A percentile compares a stretch with the other conserved stretches of the same genome.
Evolutionary conservation across 2,888 invertebrate species (phyloP).

Genomic region (Crioceris asparagi): DNA sequence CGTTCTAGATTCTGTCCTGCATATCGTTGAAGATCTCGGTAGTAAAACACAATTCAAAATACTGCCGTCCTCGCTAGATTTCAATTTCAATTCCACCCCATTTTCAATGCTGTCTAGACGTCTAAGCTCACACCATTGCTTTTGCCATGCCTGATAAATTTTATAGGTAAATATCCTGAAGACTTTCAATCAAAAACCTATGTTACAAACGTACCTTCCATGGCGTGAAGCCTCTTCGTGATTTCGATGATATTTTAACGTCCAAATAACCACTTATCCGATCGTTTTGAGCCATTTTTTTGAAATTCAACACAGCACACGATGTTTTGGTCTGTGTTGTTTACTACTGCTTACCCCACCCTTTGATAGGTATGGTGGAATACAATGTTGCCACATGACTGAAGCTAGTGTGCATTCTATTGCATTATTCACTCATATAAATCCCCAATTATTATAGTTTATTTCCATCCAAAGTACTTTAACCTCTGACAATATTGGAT

Average conservation of each 20-base stretch:
- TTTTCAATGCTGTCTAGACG: constrained; percentile 45
- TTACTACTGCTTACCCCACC: too few relatives aligned
- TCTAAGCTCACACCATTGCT: constrained; percentile 53
- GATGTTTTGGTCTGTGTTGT: too few relatives aligned
- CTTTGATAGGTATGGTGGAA: too few relatives aligned
- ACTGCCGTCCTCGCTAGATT: constrained; percentile 38
- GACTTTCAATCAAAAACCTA: neutral
- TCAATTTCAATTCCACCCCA: constrained; percentile 45
- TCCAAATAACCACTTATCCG: constrained; percentile 50
- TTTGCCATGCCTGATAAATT: constrained; percentile 48
- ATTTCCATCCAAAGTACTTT: neutral
- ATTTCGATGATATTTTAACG: constrained; percentile 52
- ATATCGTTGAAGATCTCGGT: constrained; percentile 48
- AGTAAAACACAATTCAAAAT: constrained; percentile 41
- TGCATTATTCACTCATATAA: neutral
- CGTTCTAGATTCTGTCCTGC: constrained; percentile 54
- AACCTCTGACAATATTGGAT: neutral
- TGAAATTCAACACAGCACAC: too few relatives aligned
- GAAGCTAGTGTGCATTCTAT: constrained; percentile 1
- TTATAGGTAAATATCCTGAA: neutral
- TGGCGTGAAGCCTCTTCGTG: constrained; percentile 49
- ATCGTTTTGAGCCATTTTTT: constrained; percentile 13
- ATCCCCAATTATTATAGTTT: neutral
- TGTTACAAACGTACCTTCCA: constrained; percentile 45
- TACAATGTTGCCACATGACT: neutral